Base-by-base conservation (phyloP, 2,888 invertebrate species). In the Cerceris rybyensis region DNA sequence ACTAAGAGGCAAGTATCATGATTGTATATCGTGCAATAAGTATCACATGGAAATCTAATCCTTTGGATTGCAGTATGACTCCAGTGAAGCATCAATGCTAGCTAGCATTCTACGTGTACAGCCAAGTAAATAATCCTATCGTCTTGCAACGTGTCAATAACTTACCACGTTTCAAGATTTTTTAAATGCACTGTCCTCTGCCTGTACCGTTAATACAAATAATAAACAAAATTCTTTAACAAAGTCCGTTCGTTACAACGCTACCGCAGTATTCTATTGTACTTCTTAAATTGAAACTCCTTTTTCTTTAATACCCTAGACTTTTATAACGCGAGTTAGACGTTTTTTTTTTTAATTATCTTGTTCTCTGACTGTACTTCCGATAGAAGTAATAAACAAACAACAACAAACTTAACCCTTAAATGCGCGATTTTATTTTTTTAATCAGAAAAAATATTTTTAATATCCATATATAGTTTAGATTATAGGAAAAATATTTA, bases 11-110 rank as follows among this genome's bases (percentile, higher is more conserved):
- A 73, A 60, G 74, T 74, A 63, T 78, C 78, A 50, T 59, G 78
- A 78, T 80, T 74, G 42, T 59, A 67, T 78, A 63, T 78, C 79
- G 74, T 50, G 78, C 67, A 80, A 78, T 14, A 69, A 57, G 70
- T 80, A 74, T 78, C 70, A 8, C 70, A 46, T 59, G 64, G 80
- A 80, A 80, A 80, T 59, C 68, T 64, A 70, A 80, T 80, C 79
- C 79, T 42, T 41, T 13, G 63, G 72, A 72, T 74, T 46, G 80
- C 80, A 67, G 74, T 7, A 17, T 49, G 39, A 57, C 50, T 60
- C 70, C 66, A 70, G 59, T 64, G 79, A 68, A 67, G 74, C 80
- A 70, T 80, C 80, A 60, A 80, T 67, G 79, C 59, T 52, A 57
- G 16, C 59, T 39, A 57, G 17, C 70, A 78, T 78, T 78, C 80